Conservation (phyloP, 30 jellyfish, hydroid and myxozoan genomes). For the Hydractinia echinata region DNA sequence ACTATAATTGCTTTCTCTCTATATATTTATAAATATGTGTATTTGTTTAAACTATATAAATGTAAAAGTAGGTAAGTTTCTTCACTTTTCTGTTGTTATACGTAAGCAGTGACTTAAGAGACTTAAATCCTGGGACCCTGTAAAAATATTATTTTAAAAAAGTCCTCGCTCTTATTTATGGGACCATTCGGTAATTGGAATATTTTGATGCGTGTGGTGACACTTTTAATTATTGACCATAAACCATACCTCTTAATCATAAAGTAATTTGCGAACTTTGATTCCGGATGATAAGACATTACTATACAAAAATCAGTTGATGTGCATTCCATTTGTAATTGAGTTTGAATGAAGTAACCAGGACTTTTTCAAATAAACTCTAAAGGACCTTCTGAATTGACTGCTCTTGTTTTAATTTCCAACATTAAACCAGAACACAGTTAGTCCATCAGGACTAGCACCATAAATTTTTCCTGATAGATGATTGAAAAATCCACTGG, state of each 20-base stretch:
- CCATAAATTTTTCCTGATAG: not conserved
- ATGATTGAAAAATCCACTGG: constrained; percentile 28
- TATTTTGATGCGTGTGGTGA: constrained; percentile 16
- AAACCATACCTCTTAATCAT: constrained; percentile 5
- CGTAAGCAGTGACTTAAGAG: not conserved
- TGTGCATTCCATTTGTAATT: constrained; percentile 34
- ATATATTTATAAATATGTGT: too few relatives aligned
- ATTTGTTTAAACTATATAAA: too few relatives aligned
- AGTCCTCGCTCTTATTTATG: not conserved
- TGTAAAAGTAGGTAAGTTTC: too few relatives aligned
- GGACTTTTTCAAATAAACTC: not conserved
- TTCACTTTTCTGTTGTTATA: not conserved
- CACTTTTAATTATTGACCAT: not conserved
- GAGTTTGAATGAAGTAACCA: constrained; percentile 28
- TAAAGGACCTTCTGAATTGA: constrained; percentile 19
- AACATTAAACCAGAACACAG: not conserved
- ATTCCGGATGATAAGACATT: constrained; percentile 20
- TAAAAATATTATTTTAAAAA: not conserved
- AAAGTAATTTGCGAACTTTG: constrained; percentile 30
- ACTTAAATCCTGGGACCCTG: not conserved
- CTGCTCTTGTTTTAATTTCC: constrained; percentile 32
- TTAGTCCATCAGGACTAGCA: constrained; percentile 33
- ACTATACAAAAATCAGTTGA: constrained; percentile 13
- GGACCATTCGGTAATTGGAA: not conserved
- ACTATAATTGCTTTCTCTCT: too few relatives aligned